Evolutionary conservation across 2,888 invertebrate species (phyloP), one percentile per base, ranked within the genome.

Genomic region (Luperina nickerlii): DNA sequence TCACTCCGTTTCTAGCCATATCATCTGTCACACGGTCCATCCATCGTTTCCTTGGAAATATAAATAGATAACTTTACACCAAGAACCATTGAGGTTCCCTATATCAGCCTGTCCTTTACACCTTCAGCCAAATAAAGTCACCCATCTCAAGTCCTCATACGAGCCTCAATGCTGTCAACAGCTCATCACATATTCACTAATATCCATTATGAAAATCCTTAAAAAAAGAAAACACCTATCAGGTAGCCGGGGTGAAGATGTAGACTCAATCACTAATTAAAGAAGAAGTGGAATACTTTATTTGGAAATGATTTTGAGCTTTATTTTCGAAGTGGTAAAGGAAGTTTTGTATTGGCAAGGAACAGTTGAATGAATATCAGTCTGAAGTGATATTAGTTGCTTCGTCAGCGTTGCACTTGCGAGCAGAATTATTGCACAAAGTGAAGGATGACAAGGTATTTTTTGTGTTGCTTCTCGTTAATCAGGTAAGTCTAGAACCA

Each of bases 211-310:
- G 75, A 85, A 65, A 71, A 78, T 79, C 83, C 82, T 86, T 85
- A 79, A 70, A 88, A 89, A 88, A 90, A 90, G 88, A 90, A 88
- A 85, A 80, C 81, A 82, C 24, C 67, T 66, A 83, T 83, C 93
- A 93, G 94, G 94, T 94, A 94, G 94, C 94, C 51, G 72, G 83
- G 87, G 91, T 90, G 88, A 91, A 90, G 89, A 92, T 90, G 85
- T 90, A 84, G 89, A 88, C 88, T 87, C 90, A 92, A 91, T 92
- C 92, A 92, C 91, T 93, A 94, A 94, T 94, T 94, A 92, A 91
- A 65, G 24, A 38, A 70, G 74, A 76, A 62, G 73, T 77, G 48
- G 72, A 45, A 66, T 57, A 57, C n/a, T 48, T 70, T 20, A 0
- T 27, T 38, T 1, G 6, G 27, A 3, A 15, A 27, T 1, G 8